These are phyloP conservation scores for Sylvietta virens DNA, from an alignment of 2,113 vertebrate genomes.

Conservation along the genomic window DNA sequence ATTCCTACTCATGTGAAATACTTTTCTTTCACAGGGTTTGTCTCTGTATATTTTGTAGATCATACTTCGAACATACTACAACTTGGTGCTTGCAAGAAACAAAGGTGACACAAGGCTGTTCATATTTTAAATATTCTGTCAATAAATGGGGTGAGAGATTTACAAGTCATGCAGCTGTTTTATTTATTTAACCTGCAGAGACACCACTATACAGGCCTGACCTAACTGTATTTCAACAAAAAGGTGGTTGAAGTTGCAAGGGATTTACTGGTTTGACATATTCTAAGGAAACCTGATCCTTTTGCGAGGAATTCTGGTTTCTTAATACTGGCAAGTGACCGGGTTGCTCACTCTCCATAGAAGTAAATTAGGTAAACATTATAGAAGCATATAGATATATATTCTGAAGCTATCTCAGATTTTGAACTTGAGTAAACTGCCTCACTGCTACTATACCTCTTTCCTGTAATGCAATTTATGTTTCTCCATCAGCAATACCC, in stretches of 20 bases:
- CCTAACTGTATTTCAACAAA: neutral
- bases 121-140: neutral
- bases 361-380: neutral
- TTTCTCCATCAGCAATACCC: neutral
- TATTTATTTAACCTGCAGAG: neutral
- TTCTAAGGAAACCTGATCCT: neutral
- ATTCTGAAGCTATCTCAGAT: neutral
- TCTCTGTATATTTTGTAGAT: neutral
- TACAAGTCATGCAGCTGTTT: neutral
- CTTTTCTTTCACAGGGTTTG: neutral
- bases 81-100: neutral
- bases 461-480: neutral
- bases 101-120: neutral
- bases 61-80: neutral
- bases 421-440: neutral
- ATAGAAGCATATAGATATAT: rapidly evolving
- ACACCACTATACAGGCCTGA: neutral
- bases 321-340: neutral
- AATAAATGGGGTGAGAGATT: neutral
- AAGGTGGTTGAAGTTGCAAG: neutral
- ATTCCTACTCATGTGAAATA: neutral
- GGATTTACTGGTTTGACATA: neutral
- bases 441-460: neutral
- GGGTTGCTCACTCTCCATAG: neutral
- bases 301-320: neutral